Base-by-base conservation (phyloP, 2,113 vertebrate species). In the Phodopus roborovskii region DNA sequence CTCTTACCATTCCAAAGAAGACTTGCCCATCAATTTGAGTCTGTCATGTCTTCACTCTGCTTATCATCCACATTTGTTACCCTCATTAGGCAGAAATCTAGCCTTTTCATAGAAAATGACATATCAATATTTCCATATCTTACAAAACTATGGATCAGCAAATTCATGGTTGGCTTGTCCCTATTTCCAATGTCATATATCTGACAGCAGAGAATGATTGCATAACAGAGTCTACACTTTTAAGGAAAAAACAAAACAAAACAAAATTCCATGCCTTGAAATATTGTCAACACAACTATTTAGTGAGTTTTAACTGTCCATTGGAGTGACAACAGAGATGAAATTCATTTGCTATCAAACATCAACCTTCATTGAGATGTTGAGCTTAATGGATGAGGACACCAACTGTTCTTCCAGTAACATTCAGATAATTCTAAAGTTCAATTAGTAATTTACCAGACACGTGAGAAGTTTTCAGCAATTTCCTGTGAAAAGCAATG, bases 381-480 rank as follows among this genome's bases (percentile, higher is more conserved):
- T 89, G 66, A 89, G 8, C 91, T 96, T 88, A 95, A 91, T 90
- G 45, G 94, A 53, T 91, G 71, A 95, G 36, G 82, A 89, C 62
- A 94, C 22, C 62, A 92, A 83, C 70, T 17, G 0, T 26, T 96
- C 89, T 94, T 20, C 45, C n/a, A 91, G 78, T 26, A 93, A 92
- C 45, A 83, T 64, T 45, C 28, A 93, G 26, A 45, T 75, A 89
- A 78, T 79, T 88, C 79, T 68, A 56, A 91, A 88, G 58, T 62
- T 71, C 66, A 73, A 73, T 91, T 88, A 64, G 64, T 88, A 68
- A 96, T 73, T 95, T 91, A 70, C 15, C 45, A 36, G 92, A 62
- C 33, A 94, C 75, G 86, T 94, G 75, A 83, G 22, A 50, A 86
- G 94, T 42, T 50, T 77, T 88, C 33, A 95, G 39, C 30, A 82